Evolutionary conservation across 2,888 invertebrate genomes (phyloP).

Genomic region (Clivina fossor): DNA sequence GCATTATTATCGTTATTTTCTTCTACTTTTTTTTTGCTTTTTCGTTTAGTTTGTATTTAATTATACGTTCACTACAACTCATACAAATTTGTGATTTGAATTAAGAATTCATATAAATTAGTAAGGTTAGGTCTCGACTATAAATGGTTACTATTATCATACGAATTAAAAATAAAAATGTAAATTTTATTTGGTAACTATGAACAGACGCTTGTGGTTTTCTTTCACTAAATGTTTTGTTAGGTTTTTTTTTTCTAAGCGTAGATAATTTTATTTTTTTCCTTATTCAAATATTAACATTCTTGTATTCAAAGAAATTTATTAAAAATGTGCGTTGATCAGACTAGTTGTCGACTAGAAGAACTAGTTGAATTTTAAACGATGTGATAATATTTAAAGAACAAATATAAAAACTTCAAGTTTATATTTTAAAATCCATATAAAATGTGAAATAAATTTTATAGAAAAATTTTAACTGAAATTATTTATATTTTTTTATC

Average conservation of each 20-base stretch:
- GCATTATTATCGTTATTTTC: conserved; percentile 18
- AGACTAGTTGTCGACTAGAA: too few species aligned
- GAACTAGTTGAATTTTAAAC: too few species aligned
- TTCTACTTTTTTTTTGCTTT: conserved; percentile 17
- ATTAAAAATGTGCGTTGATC: too few species aligned
- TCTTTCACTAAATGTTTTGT: conserved; percentile 17
- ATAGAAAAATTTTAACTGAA: too few species aligned
- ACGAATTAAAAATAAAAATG: conserved; percentile 30
- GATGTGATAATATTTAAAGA: too few species aligned
- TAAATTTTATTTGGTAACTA: conserved; percentile 27
- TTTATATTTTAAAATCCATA: too few species aligned
- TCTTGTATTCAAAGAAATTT: too few species aligned
- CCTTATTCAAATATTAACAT: conserved; percentile 19
- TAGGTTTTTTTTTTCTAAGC: conserved; percentile 9
- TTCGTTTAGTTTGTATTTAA: conserved; percentile 22
- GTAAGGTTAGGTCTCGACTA: conserved; percentile 20
- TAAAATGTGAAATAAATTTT: too few species aligned
- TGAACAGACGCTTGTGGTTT: conserved; percentile 3
- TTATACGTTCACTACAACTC: conserved; percentile 12
- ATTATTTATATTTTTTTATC: too few species aligned
- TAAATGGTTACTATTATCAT: conserved; percentile 26
- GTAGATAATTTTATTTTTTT: conserved; percentile 13
- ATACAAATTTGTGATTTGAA: conserved; percentile 28
- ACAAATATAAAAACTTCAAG: too few species aligned
- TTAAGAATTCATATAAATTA: conserved; percentile 34